phyloP scores from a whole-genome alignment of 2,113 vertebrate species.

The Neolamprologus modestus region DNA sequence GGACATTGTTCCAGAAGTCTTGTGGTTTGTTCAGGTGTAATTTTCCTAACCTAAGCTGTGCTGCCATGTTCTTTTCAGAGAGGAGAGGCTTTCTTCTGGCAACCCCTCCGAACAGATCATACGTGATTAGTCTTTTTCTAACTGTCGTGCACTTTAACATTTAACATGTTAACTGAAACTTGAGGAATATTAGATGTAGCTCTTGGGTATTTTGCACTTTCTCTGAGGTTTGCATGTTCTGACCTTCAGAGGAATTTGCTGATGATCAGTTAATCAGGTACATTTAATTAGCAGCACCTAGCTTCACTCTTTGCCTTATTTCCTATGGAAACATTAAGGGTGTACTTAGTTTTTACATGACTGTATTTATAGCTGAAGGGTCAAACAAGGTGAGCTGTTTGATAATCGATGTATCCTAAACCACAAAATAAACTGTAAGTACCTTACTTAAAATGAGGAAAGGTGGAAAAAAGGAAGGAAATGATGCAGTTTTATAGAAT shows the following conservation, averaged over 20 bases:
- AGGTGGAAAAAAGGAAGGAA: neutral
- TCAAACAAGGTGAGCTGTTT: neutral
- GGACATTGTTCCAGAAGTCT: neutral
- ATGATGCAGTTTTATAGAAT: neutral
- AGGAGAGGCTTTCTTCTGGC: neutral
- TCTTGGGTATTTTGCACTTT: neutral
- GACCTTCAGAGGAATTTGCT: rapidly evolving
- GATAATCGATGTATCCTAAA: neutral
- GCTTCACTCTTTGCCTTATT: neutral
- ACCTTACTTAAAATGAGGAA: rapidly evolving
- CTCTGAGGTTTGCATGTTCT: neutral
- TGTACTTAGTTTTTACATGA: neutral
- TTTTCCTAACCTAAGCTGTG: neutral
- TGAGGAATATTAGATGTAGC: neutral
- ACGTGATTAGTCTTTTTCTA: neutral
- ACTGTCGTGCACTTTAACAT: neutral
- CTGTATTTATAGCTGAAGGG: rapidly evolving
- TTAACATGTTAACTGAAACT: neutral
- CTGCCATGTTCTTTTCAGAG: neutral
- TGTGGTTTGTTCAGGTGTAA: neutral
- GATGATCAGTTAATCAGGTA: neutral
- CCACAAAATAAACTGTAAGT: neutral
- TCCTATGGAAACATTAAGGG: neutral
- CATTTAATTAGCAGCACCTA: neutral
- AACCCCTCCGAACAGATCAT: neutral